These are phyloP conservation scores for Amphimedon queenslandica DNA, from an alignment of 37 sponge, comb jelly and placozoan genomes.

Conservation along the genomic window DNA sequence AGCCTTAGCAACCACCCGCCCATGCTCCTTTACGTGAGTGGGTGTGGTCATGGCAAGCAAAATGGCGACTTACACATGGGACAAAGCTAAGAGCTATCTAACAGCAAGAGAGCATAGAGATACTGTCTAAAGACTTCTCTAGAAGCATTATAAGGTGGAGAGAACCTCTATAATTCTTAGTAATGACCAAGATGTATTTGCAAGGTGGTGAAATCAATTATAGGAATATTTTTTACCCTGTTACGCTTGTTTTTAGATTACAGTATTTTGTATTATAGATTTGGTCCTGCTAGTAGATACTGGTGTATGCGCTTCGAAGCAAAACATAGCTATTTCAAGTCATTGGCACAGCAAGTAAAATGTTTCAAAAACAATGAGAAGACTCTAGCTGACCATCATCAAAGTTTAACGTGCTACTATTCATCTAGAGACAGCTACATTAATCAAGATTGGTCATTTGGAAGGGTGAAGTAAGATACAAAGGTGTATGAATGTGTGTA, in stretches of 20 bases:
- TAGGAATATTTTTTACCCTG: too few relatives aligned
- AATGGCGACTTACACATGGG: too few relatives aligned
- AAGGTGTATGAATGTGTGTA: not conserved
- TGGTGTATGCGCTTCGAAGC: constrained; percentile 75
- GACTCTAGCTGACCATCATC: constrained; percentile 52
- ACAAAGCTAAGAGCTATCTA: too few relatives aligned
- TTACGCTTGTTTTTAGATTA: not conserved
- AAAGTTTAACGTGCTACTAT: not conserved
- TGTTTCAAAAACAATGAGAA: constrained; percentile 50
- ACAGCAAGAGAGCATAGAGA: too few relatives aligned
- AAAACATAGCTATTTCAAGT: constrained; percentile 54
- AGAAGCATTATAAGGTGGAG: too few relatives aligned
- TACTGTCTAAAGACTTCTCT: too few relatives aligned
- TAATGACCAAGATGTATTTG: too few relatives aligned
- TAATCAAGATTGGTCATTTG: not conserved
- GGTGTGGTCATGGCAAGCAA: too few relatives aligned
- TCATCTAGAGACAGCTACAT: not conserved
- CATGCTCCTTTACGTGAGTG: too few relatives aligned
- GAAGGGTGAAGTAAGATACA: not conserved
- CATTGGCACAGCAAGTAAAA: constrained; percentile 13
- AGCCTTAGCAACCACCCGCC: too few relatives aligned
- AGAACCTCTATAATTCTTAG: too few relatives aligned
- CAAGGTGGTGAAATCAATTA: too few relatives aligned
- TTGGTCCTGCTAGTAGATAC: constrained; percentile 35
- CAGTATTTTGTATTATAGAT: constrained; percentile 16